A percentile compares a stretch with the other conserved stretches of the same genome.
Evolutionary conservation across 2,797 vertebrate genomes (phyloP).

Genomic region (Menidia menidia): DNA sequence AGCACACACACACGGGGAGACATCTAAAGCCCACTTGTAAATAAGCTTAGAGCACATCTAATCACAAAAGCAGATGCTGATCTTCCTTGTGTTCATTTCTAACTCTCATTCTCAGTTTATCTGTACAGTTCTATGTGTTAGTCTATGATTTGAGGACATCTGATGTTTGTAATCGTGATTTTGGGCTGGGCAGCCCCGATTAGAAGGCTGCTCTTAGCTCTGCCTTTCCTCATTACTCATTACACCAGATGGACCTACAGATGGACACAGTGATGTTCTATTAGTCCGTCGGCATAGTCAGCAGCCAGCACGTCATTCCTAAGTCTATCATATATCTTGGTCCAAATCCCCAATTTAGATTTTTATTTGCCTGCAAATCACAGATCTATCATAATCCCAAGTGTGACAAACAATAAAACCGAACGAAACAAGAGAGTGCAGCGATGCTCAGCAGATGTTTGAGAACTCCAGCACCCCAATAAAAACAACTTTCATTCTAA

Average conservation of each 20-base stretch:
- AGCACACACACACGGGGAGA: slow-evolving; percentile 1
- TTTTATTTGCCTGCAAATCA: slow-evolving; percentile 69
- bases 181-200: slow-evolving; percentile 41
- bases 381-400: slow-evolving; percentile 50
- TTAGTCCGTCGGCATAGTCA: slow-evolving; percentile 66
- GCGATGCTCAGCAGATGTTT: slow-evolving; percentile 47
- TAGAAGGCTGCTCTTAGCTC: slow-evolving; percentile 49
- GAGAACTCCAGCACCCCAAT: slow-evolving; percentile 39
- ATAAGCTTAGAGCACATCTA: slow-evolving; percentile 6
- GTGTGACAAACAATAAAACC: slow-evolving; percentile 59
- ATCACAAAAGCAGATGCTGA: slow-evolving; percentile 12
- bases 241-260: slow-evolving; percentile 83
- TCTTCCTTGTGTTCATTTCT: slow-evolving; percentile 13
- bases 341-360: slow-evolving; percentile 70
- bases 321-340: slow-evolving; percentile 68
- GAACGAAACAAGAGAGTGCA: slow-evolving; percentile 28
- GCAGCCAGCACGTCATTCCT: slow-evolving; percentile 67
- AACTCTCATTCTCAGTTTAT: slow-evolving; percentile 10
- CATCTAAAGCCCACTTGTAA: slow-evolving; percentile 7
- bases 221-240: slow-evolving; percentile 37
- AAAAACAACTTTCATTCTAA: slow-evolving; percentile 53
- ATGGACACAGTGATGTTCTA: slow-evolving; percentile 76
- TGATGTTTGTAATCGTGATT: slow-evolving; percentile 47
- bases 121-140: slow-evolving; percentile 14
- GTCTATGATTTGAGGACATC: slow-evolving; percentile 39